Conservation (phyloP, 2,113 vertebrate genomes). For the Promerops cafer region DNA sequence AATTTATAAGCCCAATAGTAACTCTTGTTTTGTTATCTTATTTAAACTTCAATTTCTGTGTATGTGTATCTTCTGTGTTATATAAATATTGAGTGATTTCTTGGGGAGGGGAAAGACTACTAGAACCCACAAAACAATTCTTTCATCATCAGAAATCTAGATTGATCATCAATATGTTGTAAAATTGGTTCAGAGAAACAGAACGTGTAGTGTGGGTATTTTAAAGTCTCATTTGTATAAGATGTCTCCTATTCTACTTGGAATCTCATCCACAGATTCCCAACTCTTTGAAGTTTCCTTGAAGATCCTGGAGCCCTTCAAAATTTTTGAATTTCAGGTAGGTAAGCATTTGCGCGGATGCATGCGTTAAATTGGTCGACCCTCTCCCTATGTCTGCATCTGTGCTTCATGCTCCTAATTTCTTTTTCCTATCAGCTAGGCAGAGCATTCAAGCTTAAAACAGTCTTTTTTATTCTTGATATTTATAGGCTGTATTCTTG, state of each 20-base stretch:
- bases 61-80: background rate
- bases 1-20: background rate
- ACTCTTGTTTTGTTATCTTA: background rate
- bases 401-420: conserved; percentile 63
- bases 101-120: background rate
- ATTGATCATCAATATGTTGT: background rate
- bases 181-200: background rate
- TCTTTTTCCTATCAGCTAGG: conserved; percentile 34
- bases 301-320: conserved; percentile 67
- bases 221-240: conserved; percentile 42
- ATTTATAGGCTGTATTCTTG: background rate
- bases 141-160: background rate
- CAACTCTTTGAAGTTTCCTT: conserved; percentile 68
- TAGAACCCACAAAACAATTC: background rate
- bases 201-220: background rate
- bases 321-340: conserved; percentile 71
- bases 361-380: conserved; percentile 69
- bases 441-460: background rate
- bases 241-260: conserved; percentile 64
- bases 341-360: conserved; percentile 65
- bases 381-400: conserved; percentile 68
- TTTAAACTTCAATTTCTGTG: background rate
- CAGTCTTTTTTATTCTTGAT: background rate
- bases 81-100: background rate
- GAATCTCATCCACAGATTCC: conserved; percentile 67